Evolutionary conservation across 92 coral and sea anemone species (phyloP), one percentile per base, ranked within the genome.

Genomic region (Porites lobata): DNA sequence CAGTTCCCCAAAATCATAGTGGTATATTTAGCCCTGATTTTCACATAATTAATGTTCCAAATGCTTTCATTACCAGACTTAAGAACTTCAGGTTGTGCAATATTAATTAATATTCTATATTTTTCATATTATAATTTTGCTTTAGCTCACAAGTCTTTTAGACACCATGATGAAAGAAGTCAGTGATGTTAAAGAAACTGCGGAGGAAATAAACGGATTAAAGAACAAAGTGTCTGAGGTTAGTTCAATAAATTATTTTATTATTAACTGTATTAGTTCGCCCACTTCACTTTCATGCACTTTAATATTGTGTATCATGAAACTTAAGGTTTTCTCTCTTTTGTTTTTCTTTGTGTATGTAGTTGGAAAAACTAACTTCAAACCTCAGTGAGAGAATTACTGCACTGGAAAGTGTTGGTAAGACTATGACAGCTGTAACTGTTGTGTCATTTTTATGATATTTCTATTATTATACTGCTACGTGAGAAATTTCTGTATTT

Each of bases 91-190:
- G 47, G 7, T 38, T 38, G 47, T 38, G 7, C 47, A 38, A 38
- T 38, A 38, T 38, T 38, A 38, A 29, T 38, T 38, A 38, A 38
- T 38, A 4, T 38, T 38, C 0, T 38, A 29, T 4, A 38, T 38
- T 4, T 3, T 38, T 38, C 0, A 38, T 38, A 38, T 38, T 38
- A 38, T 82, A 9, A 63, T 57, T 6, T 72, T 87, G 68, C 47
- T 76, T 43, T 50, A 98, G 99, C 79, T 98, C 22, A 88, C 98
- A 69, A 89, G 95, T 19, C 89, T 98, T 11, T 67, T 98, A 83
- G 99, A 98, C 90, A 85, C 92, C 58, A 92, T 94, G 93, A 91
- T 98, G 93, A 88, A 91, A 21, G 98, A 98, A 62, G 92, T 98
- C 14, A 91, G 94, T 76, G 98, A 90, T 76, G 89, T 94, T 43